Evolutionary conservation across 2,113 vertebrate genomes (phyloP).

Genomic region (Castor canadensis): DNA sequence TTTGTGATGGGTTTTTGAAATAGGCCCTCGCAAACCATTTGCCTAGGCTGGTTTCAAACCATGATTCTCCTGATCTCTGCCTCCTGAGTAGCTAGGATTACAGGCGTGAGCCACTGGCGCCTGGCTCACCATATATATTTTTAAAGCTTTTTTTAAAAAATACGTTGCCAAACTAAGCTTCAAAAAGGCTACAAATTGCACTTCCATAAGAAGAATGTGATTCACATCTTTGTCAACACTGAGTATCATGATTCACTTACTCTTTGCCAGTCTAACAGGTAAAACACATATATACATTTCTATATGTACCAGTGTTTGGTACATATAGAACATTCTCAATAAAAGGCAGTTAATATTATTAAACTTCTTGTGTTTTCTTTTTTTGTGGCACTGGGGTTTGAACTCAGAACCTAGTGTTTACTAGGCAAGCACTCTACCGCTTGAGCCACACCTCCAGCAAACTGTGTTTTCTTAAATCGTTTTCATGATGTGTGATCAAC

Average conservation of each 20-base stretch:
- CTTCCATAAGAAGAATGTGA: background rate
- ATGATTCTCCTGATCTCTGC: too few relatives aligned
- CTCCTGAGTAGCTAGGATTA: too few relatives aligned
- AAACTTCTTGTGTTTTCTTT: background rate
- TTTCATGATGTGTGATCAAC: background rate
- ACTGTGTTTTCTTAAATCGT: background rate
- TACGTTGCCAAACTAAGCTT: background rate
- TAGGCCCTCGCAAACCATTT: too few relatives aligned
- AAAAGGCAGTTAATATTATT: constrained; percentile 26
- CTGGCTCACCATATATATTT: too few relatives aligned
- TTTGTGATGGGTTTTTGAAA: too few relatives aligned
- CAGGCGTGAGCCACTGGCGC: too few relatives aligned
- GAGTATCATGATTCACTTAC: background rate
- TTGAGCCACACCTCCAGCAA: background rate
- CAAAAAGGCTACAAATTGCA: background rate
- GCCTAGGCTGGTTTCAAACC: too few relatives aligned
- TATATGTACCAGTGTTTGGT: background rate
- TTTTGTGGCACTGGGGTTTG: background rate
- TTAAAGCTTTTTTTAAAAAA: background rate
- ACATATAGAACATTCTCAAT: background rate
- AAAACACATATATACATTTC: background rate
- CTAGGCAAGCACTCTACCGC: background rate
- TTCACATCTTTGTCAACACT: background rate
- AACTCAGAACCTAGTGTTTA: background rate
- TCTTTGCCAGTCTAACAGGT: background rate